Base-by-base conservation (phyloP, 1,140 invertebrate species). In the Nasonia giraulti region DNA sequence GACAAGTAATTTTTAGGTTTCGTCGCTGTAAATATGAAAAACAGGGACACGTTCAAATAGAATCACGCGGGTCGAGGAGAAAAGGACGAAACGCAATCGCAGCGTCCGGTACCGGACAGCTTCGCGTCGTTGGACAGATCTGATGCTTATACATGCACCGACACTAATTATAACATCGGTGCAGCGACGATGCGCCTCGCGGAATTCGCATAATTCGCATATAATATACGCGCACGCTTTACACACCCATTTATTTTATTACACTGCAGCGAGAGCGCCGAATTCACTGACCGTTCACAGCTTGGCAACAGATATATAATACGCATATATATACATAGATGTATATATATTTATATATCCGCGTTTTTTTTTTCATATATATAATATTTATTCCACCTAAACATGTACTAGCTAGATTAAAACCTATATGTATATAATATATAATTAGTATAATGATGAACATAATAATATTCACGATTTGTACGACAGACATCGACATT, bases 401-500 rank as follows among this genome's bases (percentile, higher is more conserved):
- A 91, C 91, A 91, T 81, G 86, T 90, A 91, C 87, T 91, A 89
- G 82, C 88, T 91, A 90, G 80, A 87, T 88, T 91, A 88, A 88
- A 90, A 89, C 87, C 87, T 89, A 90, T 87, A 79, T 31, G 40
- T 75, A 75, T 40, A 75, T 75, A 75, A 75, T 23, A 71, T 37
- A 37, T 37, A 37, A 37, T 37, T 37, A 37, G 27, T 27, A 74
- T 74, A 74, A 74, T 33, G 33, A 37, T 37, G 33, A 37, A 37
- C 14, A 47, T 80, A 73, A 79, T 80, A 68, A 85, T 82, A 71
- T 82, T 89, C 87, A 91, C 87, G 88, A 90, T 89, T 91, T 92
- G 90, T 91, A 92, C 91, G 88, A 91, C 89, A 91, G 90, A 92
- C 91, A 92, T 89, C 86, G 88, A 90, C 87, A 87, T 88, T 89